Evolutionary conservation across 2,888 invertebrate species (phyloP).

Genomic region (Drosophila falleni): DNA sequence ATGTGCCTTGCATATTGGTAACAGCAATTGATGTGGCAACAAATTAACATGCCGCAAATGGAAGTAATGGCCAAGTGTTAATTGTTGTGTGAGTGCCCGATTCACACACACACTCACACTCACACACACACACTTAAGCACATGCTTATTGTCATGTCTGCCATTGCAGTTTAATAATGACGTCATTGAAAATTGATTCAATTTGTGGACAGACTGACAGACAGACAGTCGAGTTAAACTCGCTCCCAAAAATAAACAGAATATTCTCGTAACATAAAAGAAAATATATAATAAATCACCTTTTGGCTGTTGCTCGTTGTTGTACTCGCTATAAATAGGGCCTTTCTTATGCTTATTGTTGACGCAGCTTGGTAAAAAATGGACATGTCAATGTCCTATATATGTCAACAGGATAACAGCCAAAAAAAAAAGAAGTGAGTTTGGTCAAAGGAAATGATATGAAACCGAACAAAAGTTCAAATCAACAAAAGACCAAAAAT

Average conservation of each 20-base stretch:
- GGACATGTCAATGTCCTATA: constrained; percentile 76
- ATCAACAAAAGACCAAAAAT: constrained; percentile 61
- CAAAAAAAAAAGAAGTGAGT: constrained; percentile 8
- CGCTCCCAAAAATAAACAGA: constrained; percentile 16
- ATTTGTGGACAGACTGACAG: constrained; percentile 22
- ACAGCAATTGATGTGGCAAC: constrained; percentile 83
- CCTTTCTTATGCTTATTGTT: constrained; percentile 28
- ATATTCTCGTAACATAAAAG: constrained; percentile 4
- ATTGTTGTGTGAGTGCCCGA: constrained; percentile 66
- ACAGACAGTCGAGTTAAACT: constrained; percentile 1
- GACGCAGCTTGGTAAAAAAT: constrained; percentile 64
- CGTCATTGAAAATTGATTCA: constrained; percentile 63
- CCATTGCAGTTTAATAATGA: constrained; percentile 59
- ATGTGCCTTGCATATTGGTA: constrained; percentile 75
- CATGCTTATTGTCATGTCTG: constrained; percentile 29
- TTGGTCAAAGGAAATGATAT: constrained; percentile 28
- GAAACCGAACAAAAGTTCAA: constrained; percentile 57
- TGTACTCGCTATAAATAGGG: constrained; percentile 33
- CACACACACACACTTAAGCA: constrained; percentile 21
- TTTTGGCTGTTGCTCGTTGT: constrained; percentile 37
- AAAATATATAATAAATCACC: constrained; percentile 61
- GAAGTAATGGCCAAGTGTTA: constrained; percentile 82
- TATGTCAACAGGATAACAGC: constrained; percentile 74
- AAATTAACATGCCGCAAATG: constrained; percentile 85
- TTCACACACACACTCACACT: constrained; percentile 22